phyloP scores from a whole-genome alignment of 2,113 vertebrate genomes.

The Suncus etruscus region DNA sequence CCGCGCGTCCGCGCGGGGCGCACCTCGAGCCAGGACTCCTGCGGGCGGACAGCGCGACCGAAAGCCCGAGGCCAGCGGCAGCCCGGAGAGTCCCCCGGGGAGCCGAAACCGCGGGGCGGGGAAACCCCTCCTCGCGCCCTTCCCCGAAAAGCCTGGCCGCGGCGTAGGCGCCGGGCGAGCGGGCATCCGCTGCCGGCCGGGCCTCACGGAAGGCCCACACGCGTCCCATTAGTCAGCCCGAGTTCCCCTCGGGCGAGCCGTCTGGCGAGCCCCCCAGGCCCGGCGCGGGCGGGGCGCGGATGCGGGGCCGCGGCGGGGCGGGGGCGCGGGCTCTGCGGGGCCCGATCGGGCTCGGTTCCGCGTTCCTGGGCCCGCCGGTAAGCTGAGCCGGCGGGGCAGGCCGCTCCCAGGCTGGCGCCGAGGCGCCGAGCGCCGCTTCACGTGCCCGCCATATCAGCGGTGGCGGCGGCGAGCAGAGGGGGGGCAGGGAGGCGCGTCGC shows the following conservation, averaged over 20 bases:
- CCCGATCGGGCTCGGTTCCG: conserved; percentile 71
- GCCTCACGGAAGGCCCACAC: conserved; percentile 83
- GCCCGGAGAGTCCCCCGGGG: conserved; percentile 55
- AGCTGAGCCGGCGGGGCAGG: conserved; percentile 75
- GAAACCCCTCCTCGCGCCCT: conserved; percentile 80
- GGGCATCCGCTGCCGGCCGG: conserved; percentile 85
- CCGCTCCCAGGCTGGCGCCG: conserved; percentile 79
- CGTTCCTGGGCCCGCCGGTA: conserved; percentile 75
- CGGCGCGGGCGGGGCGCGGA: conserved; percentile 67
- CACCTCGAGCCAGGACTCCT: neutral
- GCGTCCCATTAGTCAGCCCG: conserved; percentile 87
- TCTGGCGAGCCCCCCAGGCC: conserved; percentile 85
- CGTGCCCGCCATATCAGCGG: conserved; percentile 81
- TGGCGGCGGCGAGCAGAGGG: conserved; percentile 23
- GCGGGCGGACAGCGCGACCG: conserved; percentile 19
- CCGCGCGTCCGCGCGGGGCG: neutral
- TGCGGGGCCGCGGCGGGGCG: conserved; percentile 22
- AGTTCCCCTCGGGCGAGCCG: conserved; percentile 87
- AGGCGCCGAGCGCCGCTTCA: conserved; percentile 79
- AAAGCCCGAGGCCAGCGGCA: conserved; percentile 37
- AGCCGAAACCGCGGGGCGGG: conserved; percentile 67
- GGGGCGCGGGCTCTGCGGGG: conserved; percentile 59
- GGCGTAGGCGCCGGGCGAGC: conserved; percentile 80
- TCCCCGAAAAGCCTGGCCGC: conserved; percentile 84
- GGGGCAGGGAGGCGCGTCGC: conserved; percentile 16